phyloP scores from a whole-genome alignment of 2,888 invertebrate genomes.

The Torymus tubicola region DNA sequence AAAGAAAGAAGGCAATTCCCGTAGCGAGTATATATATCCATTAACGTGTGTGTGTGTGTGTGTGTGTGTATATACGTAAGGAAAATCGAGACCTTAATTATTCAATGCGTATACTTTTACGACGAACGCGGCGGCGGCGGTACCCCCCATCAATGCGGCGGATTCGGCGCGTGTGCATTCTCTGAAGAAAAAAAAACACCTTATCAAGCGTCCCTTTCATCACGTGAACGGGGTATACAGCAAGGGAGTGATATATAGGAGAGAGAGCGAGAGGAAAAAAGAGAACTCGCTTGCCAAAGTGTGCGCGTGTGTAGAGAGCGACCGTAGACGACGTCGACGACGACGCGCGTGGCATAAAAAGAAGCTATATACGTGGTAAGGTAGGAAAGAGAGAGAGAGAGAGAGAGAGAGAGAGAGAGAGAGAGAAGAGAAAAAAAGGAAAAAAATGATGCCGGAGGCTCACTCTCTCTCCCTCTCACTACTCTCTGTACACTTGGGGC shows the following conservation, averaged over 20 bases:
- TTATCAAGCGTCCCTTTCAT: slow-evolving; percentile 52
- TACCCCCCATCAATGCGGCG: slow-evolving; percentile 36
- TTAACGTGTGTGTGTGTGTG: too few relatives aligned
- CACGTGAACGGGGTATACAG: neutral
- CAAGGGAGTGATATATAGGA: neutral
- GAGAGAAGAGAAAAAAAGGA: neutral
- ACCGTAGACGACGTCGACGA: neutral
- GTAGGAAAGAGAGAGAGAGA: neutral
- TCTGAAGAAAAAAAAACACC: slow-evolving; percentile 24
- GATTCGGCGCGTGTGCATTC: neutral
- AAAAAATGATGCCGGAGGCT: slow-evolving; percentile 20
- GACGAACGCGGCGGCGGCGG: too few relatives aligned
- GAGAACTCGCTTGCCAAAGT: slow-evolving; percentile 25
- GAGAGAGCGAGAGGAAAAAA: neutral
- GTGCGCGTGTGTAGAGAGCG: neutral
- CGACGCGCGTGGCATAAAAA: too few relatives aligned
- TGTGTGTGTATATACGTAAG: neutral
- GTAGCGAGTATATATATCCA: too few relatives aligned
- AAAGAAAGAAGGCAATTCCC: too few relatives aligned
- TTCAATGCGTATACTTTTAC: slow-evolving; percentile 47
- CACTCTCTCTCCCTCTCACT: too few relatives aligned
- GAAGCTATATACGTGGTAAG: neutral
- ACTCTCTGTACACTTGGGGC: too few relatives aligned
- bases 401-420: slow-evolving; percentile 22
- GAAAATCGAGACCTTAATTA: slow-evolving; percentile 42